Evolutionary conservation across 1,140 invertebrate species (phyloP), one percentile per base, ranked within the genome.

Genomic region (Mesaphorura yosii): DNA sequence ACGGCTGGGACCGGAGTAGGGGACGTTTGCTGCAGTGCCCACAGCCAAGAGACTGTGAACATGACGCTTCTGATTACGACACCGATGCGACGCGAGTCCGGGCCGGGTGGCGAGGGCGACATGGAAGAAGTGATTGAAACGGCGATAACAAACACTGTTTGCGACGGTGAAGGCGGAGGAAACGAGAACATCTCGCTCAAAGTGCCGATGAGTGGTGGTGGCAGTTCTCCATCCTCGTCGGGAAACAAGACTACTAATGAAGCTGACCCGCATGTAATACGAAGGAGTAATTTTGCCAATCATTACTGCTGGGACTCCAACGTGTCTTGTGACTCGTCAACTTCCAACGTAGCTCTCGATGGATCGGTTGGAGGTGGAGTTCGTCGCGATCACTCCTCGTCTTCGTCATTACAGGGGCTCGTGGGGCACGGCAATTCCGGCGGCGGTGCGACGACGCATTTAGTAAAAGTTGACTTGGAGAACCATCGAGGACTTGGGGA

Each of bases 31-130:
- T n/a, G n/a, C n/a, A n/a, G n/a, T n/a, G n/a, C n/a, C 39, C 51
- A 57, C 27, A 54, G 51, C 28, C 52, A 58, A 25, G 59, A 61
- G 41, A 61, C 59, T 2, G 55, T 61, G 3, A 55, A 61, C 46
- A 57, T 61, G 59, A 57, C 55, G 15, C 49, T 61, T 3, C 38
- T 61, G 12, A 55, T 61, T 39, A 54, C 59, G 29, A 56, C 23
- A 23, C 41, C 39, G 19, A 15, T 6, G 40, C 19, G 7, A 10
- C 19, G 7, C 6, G 7, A 10, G 40, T 6, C 7, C 22, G 10
- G 10, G 22, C 7, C 40, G 6, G 19, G 19, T 10, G 19, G 22
- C 7, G 19, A 41, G 40, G 6, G 40, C 7, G 10, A 20, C 15
- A 6, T 20, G 6, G 46, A 5, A 23, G 3, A 27, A 17, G 46